Evolutionary conservation across 1,140 invertebrate genomes (phyloP).

Genomic region (Drosophila kanapiae): DNA sequence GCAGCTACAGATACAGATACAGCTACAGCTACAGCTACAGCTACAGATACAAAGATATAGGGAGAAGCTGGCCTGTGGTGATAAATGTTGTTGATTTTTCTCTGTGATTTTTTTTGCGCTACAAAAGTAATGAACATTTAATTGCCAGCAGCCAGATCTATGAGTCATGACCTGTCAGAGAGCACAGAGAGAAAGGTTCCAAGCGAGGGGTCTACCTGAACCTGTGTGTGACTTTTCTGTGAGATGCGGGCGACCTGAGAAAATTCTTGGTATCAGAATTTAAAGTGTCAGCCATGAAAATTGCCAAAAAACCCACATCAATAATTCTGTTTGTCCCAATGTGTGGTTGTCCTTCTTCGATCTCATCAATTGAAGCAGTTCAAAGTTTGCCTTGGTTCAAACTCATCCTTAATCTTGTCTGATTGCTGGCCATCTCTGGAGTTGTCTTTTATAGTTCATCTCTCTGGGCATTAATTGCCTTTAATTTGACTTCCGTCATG

Average conservation of each 20-base stretch:
- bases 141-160: constrained; percentile 52
- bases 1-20: constrained; percentile 6
- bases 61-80: constrained; percentile 6
- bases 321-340: constrained; percentile 30
- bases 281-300: constrained; percentile 43
- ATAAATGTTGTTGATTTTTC: constrained; percentile 46
- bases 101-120: constrained; percentile 38
- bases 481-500: constrained; percentile 79
- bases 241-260: constrained; percentile 39
- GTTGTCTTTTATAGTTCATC: constrained; percentile 21
- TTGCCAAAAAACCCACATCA: constrained; percentile 48
- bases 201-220: constrained; percentile 2
- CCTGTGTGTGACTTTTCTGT: constrained; percentile 54
- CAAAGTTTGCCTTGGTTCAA: constrained; percentile 28
- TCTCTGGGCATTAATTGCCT: constrained; percentile 70
- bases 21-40: neutral
- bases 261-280: constrained; percentile 54
- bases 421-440: neutral
- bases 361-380: constrained; percentile 26
- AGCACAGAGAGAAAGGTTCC: constrained; percentile 24
- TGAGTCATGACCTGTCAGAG: constrained; percentile 42
- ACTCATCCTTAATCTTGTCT: constrained; percentile 29
- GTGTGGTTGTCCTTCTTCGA: constrained; percentile 9
- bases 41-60: constrained; percentile 25
- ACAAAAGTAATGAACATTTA: constrained; percentile 56